Evolutionary conservation across 1,140 invertebrate genomes (phyloP).

Genomic region (Phymorhynchus buccinoides): DNA sequence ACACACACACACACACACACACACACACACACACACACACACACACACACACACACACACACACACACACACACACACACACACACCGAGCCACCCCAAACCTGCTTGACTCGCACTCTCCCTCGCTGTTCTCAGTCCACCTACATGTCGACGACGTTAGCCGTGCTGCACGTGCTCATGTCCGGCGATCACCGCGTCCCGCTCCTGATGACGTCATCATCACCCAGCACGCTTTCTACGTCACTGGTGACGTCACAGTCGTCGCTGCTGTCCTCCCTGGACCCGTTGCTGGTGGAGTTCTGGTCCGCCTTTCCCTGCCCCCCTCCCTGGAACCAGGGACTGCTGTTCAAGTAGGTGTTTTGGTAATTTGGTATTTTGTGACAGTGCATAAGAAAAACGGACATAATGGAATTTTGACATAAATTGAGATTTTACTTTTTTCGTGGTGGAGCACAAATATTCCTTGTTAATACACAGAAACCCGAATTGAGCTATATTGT

Average conservation of each 20-base stretch:
- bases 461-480: too few relatives aligned
- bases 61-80: too few relatives aligned
- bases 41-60: too few relatives aligned
- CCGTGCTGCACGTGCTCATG: conserved; percentile 12
- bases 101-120: too few relatives aligned
- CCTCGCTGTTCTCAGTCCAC: background rate
- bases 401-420: too few relatives aligned
- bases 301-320: conserved; percentile 50
- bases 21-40: too few relatives aligned
- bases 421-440: too few relatives aligned
- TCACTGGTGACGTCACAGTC: background rate
- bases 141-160: conserved; percentile 23
- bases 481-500: too few relatives aligned
- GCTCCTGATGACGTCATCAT: background rate
- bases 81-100: too few relatives aligned
- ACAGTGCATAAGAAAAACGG: too few relatives aligned
- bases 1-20: background rate
- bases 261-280: conserved; percentile 27
- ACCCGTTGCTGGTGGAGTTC: conserved; percentile 41
- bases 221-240: background rate
- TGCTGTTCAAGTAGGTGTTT: conserved; percentile 40
- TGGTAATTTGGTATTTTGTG: too few relatives aligned
- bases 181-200: background rate
- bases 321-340: conserved; percentile 47
- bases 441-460: too few relatives aligned